Evolutionary conservation across 2,113 vertebrate genomes (phyloP).

Genomic region (Salvelinus alpinus): DNA sequence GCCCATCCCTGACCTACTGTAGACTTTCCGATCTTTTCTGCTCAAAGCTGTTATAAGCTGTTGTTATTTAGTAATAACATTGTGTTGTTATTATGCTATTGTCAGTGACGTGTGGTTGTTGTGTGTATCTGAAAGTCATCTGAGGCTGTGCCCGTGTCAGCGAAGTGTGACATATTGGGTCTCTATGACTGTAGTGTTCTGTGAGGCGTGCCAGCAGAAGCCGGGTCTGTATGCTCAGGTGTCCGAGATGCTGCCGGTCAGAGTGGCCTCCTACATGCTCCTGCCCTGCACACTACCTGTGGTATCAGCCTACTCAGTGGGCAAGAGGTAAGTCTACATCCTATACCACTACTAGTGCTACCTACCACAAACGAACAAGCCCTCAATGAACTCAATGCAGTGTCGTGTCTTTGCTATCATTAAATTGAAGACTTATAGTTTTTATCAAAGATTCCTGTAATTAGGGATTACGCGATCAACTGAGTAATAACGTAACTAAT

Average conservation of each 20-base stretch:
- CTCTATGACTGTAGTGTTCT: slow-evolving; percentile 71
- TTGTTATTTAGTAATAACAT: not conserved
- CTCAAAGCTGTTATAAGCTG: not conserved
- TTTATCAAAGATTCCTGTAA: no score
- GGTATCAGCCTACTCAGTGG: slow-evolving; percentile 76
- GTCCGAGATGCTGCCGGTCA: slow-evolving; percentile 75
- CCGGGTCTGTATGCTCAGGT: slow-evolving; percentile 73
- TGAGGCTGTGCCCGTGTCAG: no score
- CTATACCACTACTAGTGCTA: not conserved
- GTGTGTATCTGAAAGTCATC: no score
- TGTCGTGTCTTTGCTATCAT: no score
- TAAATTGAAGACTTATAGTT: no score
- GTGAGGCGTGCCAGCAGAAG: slow-evolving; percentile 74
- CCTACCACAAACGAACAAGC: no score
- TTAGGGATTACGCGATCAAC: no score
- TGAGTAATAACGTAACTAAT: no score
- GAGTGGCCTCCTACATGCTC: slow-evolving; percentile 83
- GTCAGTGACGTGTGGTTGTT: not conserved
- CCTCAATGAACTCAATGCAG: no score
- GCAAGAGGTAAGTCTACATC: slow-evolving; percentile 78
- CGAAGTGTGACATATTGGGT: not conserved
- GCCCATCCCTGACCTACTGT: no score
- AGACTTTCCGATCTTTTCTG: no score
- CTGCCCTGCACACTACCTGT: slow-evolving; percentile 87
- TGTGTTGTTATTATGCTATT: no score